Percentiles rank a stretch among this genome's conserved stretches.
Evolutionary conservation across 2,113 vertebrate species (phyloP).

Genomic region (Thalassoma bifasciatum): DNA sequence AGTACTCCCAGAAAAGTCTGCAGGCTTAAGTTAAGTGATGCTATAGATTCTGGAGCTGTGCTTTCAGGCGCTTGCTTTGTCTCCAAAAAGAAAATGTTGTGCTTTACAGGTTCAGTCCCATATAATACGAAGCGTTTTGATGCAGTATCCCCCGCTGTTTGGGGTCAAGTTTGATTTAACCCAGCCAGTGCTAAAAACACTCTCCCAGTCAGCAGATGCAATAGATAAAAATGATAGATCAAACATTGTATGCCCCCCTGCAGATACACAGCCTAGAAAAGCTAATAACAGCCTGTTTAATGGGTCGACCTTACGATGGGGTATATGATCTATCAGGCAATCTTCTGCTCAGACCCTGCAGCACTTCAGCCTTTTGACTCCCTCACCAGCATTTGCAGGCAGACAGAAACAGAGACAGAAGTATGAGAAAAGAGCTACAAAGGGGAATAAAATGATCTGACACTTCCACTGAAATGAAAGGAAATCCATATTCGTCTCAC

Average conservation of each 20-base stretch:
- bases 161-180: constrained; percentile 57
- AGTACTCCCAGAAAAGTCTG: constrained; percentile 1
- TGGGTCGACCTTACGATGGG: constrained; percentile 61
- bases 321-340: constrained; percentile 72
- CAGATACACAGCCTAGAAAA: constrained; percentile 59
- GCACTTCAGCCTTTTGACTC: constrained; percentile 35
- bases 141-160: constrained; percentile 21
- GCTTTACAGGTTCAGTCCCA: too few relatives aligned
- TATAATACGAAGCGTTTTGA: constrained; percentile 7
- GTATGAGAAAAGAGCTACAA: neutral
- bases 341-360: constrained; percentile 61
- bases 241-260: constrained; percentile 45
- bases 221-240: constrained; percentile 62
- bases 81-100: too few relatives aligned
- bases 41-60: neutral
- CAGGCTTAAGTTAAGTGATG: neutral
- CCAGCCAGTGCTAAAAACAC: constrained; percentile 18
- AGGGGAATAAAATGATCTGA: neutral
- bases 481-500: constrained; percentile 6
- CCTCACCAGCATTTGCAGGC: constrained; percentile 26
- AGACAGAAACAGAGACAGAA: neutral
- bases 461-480: neutral
- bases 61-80: neutral
- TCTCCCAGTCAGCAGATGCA: constrained; percentile 32
- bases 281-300: constrained; percentile 62